These are phyloP conservation scores for Erythrolamprus reginae DNA, from an alignment of 2,113 vertebrate species.

Conservation along the genomic window DNA sequence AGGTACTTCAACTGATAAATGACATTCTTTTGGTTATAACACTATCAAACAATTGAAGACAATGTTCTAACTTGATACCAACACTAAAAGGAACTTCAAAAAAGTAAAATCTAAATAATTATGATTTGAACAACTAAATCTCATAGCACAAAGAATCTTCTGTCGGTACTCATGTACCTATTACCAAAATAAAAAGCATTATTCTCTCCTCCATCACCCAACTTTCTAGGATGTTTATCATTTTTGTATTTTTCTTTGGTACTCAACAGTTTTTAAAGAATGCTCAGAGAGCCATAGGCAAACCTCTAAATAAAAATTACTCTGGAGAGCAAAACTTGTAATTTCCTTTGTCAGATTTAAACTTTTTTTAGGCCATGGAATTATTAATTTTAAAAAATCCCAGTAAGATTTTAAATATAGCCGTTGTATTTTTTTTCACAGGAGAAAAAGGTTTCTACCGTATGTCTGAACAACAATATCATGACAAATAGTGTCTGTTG, in stretches of 20 bases:
- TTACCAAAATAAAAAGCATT: neutral
- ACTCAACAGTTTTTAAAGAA: neutral
- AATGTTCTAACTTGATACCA: neutral
- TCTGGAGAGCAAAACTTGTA: neutral
- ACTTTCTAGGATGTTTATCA: neutral
- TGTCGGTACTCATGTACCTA: neutral
- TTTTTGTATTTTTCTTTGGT: neutral
- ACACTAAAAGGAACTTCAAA: neutral
- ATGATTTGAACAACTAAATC: neutral
- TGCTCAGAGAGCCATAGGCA: neutral
- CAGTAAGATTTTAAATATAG: neutral
- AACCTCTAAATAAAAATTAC: neutral
- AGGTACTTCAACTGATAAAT: neutral
- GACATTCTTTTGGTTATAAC: neutral
- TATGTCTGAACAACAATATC: neutral
- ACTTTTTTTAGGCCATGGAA: neutral
- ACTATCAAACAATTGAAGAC: neutral
- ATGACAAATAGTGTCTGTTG: neutral
- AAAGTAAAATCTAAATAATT: neutral
- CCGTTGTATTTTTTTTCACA: neutral
- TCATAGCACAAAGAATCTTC: neutral
- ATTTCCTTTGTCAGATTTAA: neutral
- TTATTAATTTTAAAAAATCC: neutral
- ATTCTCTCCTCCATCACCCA: neutral
- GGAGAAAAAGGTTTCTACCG: neutral